Base-by-base conservation (phyloP, 2,888 invertebrate genomes). In the Mesoligia furuncula region DNA sequence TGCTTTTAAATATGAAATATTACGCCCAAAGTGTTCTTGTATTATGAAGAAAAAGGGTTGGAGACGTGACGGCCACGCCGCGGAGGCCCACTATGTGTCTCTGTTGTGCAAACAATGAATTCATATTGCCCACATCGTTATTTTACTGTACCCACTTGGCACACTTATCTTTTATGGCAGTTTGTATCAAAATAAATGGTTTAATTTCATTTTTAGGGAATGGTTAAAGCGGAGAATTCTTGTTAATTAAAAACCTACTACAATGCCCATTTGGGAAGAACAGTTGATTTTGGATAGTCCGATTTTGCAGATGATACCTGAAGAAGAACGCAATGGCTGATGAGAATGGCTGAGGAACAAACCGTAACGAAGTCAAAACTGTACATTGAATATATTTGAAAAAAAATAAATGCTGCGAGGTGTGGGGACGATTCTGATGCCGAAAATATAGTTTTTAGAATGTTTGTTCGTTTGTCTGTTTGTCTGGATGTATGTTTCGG, bases 1-100 rank as follows among this genome's bases (percentile, higher is more conserved):
- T 93, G 93, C 94, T 94, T 95, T 95, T 95, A 95, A 96, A 95
- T 94, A 94, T 95, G 95, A 96, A 94, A 95, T 95, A 94, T 94
- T 93, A 94, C 90, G 90, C 88, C 77, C 75, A 91, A 93, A 93
- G 93, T 93, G 94, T 92, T 92, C 91, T 91, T 81, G 85, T 85
- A 85, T 92, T 94, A 95, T 94, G 95, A 95, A 95, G 95, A 95
- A 94, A 94, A 95, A 95, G 95, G 95, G 95, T 94, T 91, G 94
- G 94, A 93, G 93, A 90, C 93, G 95, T 96, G 96, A 95, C 88
- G 91, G 90, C 90, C 90, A 91, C 90, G 91, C 89, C 85, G 87
- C 85, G 74, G 39, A 79, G 89, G 85, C 83, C 86, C 81, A 75
- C 73, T 89, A 93, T 94, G 92, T 92, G 93, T 95, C 95, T 95